Evolutionary conservation across 1,140 invertebrate genomes (phyloP), one percentile per base, ranked within the genome.

Genomic region (Aethina tumida): DNA sequence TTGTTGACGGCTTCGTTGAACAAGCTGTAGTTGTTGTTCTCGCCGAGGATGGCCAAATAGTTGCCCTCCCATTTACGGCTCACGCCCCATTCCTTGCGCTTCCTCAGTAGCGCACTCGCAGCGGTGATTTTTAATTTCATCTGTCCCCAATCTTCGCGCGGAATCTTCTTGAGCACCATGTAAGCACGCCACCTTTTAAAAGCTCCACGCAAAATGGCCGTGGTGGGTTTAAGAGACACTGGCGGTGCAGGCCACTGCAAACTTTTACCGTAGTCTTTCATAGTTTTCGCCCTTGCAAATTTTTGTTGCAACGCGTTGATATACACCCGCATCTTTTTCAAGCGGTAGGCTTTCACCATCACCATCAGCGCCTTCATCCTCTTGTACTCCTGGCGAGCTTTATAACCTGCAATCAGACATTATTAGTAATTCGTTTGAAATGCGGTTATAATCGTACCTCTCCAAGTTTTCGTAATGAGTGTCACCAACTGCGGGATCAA

Each of bases 401-500:
- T 59, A 24, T 70, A 72, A 12, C 58, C 53, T 55, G 19, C 10
- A 38, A 33, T 9, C 25, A 24, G 35, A 30, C 14, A 27, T n/a
- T 18, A 30, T 12, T 18, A 10, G 18, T 31, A 18, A 26, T 32
- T 24, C 9, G 38, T 4, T 7, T 19, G n/a, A 42, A 27, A 40
- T 9, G 9, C 12, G 6, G 20, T 22, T 30, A 12, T 26, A 19
- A 32, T 19, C 26, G 77, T 72, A 34, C 91, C 94, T 46, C 92
- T 70, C 77, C 89, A 92, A 62, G 89, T 82, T 67, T 96, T 97
- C 69, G 98, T 94, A 35, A 98, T 66, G 43, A 96, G 72, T 6
- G 89, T 75, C 17, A 93, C 88, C 49, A 98, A 92, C 24, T 79
- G 76, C 0, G 91, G 91, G 29, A 97, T 83, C 43, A 87, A 72